Evolutionary conservation across 2,888 invertebrate genomes (phyloP).

Genomic region (Lasioglossum marginatum): DNA sequence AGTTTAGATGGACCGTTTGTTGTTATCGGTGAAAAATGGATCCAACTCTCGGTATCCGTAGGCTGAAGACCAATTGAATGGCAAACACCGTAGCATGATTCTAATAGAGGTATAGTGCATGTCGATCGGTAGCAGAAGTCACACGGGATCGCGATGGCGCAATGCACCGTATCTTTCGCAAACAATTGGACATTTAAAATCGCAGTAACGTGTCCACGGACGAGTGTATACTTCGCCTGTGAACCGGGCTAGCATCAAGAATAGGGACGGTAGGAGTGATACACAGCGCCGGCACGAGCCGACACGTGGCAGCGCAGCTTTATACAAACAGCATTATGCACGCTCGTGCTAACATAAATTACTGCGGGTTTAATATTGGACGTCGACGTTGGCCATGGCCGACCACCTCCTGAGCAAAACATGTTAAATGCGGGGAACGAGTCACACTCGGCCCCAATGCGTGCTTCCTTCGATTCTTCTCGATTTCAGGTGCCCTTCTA

Average conservation of each 20-base stretch:
- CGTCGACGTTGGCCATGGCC: conserved; percentile 73
- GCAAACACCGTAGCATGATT: neutral
- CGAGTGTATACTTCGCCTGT: conserved; percentile 58
- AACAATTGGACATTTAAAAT: conserved; percentile 58
- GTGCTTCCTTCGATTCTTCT: conserved; percentile 30
- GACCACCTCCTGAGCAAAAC: conserved; percentile 79
- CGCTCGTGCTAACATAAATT: conserved; percentile 84
- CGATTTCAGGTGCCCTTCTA: conserved; percentile 22
- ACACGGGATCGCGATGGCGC: neutral
- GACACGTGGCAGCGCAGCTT: conserved; percentile 81
- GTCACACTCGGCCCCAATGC: conserved; percentile 24
- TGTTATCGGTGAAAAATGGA: too few relatives aligned
- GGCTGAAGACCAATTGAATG: too few relatives aligned
- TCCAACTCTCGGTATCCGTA: too few relatives aligned
- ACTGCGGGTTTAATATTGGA: conserved; percentile 83
- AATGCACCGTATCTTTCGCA: neutral
- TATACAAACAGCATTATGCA: conserved; percentile 84
- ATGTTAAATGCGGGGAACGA: conserved; percentile 70
- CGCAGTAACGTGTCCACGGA: conserved; percentile 46
- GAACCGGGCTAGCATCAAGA: conserved; percentile 70
- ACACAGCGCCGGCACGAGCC: conserved; percentile 78
- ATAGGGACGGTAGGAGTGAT: conserved; percentile 73
- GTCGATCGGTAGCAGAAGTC: neutral
- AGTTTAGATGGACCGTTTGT: too few relatives aligned
- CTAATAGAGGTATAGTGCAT: conserved; percentile 3